Evolutionary conservation across 2,888 invertebrate genomes (phyloP), one percentile per base, ranked within the genome.

Genomic region (Chloromyia formosa): DNA sequence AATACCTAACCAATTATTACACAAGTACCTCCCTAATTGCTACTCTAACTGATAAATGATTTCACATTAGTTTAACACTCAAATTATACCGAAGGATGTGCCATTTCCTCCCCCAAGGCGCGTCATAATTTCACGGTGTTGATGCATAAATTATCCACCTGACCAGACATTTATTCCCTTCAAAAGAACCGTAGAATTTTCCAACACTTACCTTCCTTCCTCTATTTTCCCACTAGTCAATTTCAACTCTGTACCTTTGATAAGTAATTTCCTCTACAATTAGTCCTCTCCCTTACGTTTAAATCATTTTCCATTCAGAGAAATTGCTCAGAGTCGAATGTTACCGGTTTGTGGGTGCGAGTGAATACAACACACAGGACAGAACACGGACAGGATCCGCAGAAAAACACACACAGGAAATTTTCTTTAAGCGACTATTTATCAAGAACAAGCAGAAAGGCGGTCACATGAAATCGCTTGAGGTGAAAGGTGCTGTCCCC

Each of bases 401-500:
- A 54, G 10, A 71, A 58, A 71, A 71, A 71, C 71, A 71, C 56
- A 71, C 71, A 40, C 71, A 58, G 71, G 71, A 71, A 71, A 71
- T 71, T 71, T 58, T 58, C 71, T 58, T 16, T 71, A 73, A 73
- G 20, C 73, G 60, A 20, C 23, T 42, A 72, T 72, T 73, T 73
- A 73, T 61, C 60, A 53, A 16, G 73, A 23, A 58, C 60, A 73
- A 61, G 56, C 68, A 76, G 74, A 74, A 74, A 74, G 76, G 74
- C 76, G 74, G 76, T 74, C 76, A 74, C 72, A 60, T 74, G 60
- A 72, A 76, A 76, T 76, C 74, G 74, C 74, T 60, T 60, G 62
- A 76, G 69, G 74, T 76, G 76, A 76, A 76, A 76, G 76, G 74
- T 72, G 27, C 7, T 35, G 3, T 35, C 27, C 27, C 27, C 76